Base-by-base conservation (phyloP, 2,113 vertebrate species). In the Macrotus californicus region DNA sequence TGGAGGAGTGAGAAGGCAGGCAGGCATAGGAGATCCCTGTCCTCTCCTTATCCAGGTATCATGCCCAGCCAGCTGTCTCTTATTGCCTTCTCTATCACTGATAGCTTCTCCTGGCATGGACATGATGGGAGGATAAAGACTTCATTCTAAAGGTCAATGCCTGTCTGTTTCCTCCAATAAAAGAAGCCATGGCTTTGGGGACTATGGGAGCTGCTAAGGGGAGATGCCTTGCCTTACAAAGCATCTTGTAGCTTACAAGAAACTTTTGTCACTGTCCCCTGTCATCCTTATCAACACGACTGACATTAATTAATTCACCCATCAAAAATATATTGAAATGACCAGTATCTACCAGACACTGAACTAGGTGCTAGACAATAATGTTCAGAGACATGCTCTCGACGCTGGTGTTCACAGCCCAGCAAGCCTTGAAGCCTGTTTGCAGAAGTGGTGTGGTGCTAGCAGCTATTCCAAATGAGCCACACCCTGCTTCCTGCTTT, bases 31-130 rank as follows among this genome's bases (percentile, higher is more conserved):
- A 75, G 79, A 96, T 86, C 39, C 50, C 73, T 24, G 69, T 79
- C 90, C 41, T 91, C 61, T 94, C 56, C 67, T 83, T 80, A 84
- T 34, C 24, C 82, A 85, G 82, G 94, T 96, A 96, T 97, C 97
- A 93, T 64, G 64, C 64, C 83, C 75, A 83, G 54, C 43, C 96
- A 97, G 97, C 92, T 94, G 96, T 89, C 87, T 92, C 92, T 97
- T 89, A 79, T 93, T 97, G 84, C 61, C 48, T 82, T 91, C 66
- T 95, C 87, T 96, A 52, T 90, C 73, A 89, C 52, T 75, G 88
- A 93, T 80, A 93, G 87, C 85, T 88, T 85, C 94, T 81, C 59
- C 80, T 88, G 86, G 76, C 56, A 26, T 36, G 43, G 86, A 11
- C 77, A 50, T 76, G 87, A 96, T 94, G 67, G 72, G 48, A 84